Base-by-base conservation (phyloP, 92 coral and sea anemone genomes). In the Phenganax stokvisi region DNA sequence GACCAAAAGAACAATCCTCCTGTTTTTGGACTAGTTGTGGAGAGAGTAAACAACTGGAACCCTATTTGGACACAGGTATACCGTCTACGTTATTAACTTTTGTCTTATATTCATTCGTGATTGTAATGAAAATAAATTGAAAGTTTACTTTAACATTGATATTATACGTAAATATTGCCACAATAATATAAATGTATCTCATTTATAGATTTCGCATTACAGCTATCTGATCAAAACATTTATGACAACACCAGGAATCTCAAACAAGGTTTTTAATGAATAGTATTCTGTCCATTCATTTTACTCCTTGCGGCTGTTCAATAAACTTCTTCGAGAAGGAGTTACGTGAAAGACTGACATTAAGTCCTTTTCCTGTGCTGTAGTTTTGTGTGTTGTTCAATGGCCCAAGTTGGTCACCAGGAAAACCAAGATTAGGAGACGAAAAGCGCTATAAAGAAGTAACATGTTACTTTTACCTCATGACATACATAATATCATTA, bases 51-150 rank as follows among this genome's bases (percentile, higher is more conserved):
- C 25, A 67, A 64, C 47, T 84, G 87, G 87, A 61, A 84, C 10
- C 87, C 87, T 16, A 77, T 84, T 25, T 77, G 87, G 84, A 77
- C 73, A 29, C 87, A 77, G 86, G 86, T 83, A 20, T 20, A 20
- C 25, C 47, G n/a, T 37, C 20, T 37, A 16, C n/a, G 16, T 7
- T 44, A 71, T 74, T 9, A 71, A 29, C 76, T 71, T 71, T 31
- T 31, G n/a, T 8, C 25, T 15, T 11, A 8, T 31, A 51, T 20
- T 15, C 6, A 16, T 51, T 6, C 76, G 52, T 11, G 25, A 65
- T 17, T 44, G 31, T 65, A 10, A 65, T 28, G 25, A 59, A 59
- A 13, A 13, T 59, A 59, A 12, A 59, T 12, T 12, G 16, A 12
- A 59, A 59, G 65, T 65, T 65, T 11, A 10, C 31, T 17, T 17